These are phyloP conservation scores for Pseudochromis fuscus DNA, from an alignment of 2,797 vertebrate genomes.

Conservation along the genomic window DNA sequence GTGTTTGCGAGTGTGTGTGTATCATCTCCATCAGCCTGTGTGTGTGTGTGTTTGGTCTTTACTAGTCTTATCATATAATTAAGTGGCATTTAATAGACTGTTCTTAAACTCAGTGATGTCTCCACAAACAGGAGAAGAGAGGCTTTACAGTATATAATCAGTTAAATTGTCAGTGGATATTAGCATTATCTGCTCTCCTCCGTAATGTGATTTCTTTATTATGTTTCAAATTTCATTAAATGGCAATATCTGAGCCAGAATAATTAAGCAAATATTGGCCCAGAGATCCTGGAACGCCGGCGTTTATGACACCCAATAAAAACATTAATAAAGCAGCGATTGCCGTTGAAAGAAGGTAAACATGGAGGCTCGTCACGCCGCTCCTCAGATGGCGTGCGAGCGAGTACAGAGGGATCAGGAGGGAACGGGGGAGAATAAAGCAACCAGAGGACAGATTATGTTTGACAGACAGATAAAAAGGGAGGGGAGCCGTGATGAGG, in stretches of 20 bases:
- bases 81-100: constrained; percentile 82
- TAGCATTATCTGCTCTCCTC: constrained; percentile 66
- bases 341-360: constrained; percentile 75
- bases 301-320: constrained; percentile 79
- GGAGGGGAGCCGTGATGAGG: constrained; percentile 44
- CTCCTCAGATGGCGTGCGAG: constrained; percentile 19
- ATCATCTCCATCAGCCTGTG: constrained; percentile 34
- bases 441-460: constrained; percentile 48
- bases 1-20: constrained; percentile 31
- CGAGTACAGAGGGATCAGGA: constrained; percentile 17
- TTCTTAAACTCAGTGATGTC: constrained; percentile 71
- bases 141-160: constrained; percentile 76
- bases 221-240: constrained; percentile 84
- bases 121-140: constrained; percentile 64
- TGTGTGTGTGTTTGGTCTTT: constrained; percentile 41
- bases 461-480: constrained; percentile 66
- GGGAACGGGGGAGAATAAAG: not conserved
- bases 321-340: constrained; percentile 79
- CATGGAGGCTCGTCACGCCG: constrained; percentile 46
- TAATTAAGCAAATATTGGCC: constrained; percentile 85
- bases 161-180: constrained; percentile 79
- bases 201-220: constrained; percentile 81
- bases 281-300: constrained; percentile 47
- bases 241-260: constrained; percentile 68
- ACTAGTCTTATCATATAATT: constrained; percentile 79